phyloP scores from a whole-genome alignment of 2,888 invertebrate species.

The Tigriopus californicus region DNA sequence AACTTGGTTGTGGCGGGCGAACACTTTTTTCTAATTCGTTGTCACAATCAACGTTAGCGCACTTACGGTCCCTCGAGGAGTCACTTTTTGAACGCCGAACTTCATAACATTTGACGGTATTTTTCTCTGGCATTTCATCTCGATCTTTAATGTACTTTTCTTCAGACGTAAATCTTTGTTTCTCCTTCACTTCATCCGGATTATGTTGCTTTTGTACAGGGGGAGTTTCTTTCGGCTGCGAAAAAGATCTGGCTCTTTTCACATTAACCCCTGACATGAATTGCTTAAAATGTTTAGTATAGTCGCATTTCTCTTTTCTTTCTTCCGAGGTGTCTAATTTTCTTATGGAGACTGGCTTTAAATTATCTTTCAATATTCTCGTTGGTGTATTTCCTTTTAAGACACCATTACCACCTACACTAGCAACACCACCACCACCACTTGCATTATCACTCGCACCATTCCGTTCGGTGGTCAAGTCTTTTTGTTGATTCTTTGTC shows the following conservation, averaged over 20 bases:
- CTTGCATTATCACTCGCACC: too few relatives aligned
- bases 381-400: background rate
- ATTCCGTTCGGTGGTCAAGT: background rate
- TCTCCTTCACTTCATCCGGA: background rate
- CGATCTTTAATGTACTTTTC: background rate
- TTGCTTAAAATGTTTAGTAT: constrained; percentile 6
- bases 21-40: too few relatives aligned
- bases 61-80: too few relatives aligned
- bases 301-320: background rate
- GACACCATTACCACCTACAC: too few relatives aligned
- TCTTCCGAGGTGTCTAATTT: background rate
- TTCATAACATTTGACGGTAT: too few relatives aligned
- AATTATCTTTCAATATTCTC: background rate
- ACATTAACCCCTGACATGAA: background rate
- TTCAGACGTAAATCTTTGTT: background rate
- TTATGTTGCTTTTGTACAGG: background rate
- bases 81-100: too few relatives aligned
- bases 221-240: background rate
- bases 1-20: too few relatives aligned
- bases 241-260: background rate
- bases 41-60: too few relatives aligned
- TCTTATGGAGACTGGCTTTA: background rate
- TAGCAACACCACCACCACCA: too few relatives aligned
- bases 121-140: background rate
- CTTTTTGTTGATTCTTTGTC: background rate